Conservation (phyloP, 2,113 vertebrate species). For the Coptodon bakossiorum region DNA sequence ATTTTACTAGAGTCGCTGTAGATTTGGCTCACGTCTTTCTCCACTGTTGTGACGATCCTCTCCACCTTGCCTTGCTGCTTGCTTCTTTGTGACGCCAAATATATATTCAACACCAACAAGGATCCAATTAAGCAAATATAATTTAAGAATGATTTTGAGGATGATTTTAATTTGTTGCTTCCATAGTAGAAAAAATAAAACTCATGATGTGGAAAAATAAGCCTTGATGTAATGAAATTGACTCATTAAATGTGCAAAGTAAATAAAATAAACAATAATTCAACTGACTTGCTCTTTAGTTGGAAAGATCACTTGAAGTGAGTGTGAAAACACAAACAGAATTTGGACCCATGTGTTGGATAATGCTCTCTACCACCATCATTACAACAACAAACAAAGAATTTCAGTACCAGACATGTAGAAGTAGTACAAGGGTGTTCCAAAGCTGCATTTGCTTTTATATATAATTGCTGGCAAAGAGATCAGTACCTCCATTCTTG, state of each 20-base stretch:
- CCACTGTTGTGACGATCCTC: background rate
- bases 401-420: background rate
- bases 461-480: background rate
- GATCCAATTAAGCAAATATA: background rate
- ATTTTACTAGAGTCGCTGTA: background rate
- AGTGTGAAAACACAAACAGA: background rate
- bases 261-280: background rate
- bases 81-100: background rate
- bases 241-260: background rate
- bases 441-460: background rate
- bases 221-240: fast-evolving
- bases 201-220: background rate
- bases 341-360: background rate
- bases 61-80: background rate
- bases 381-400: background rate
- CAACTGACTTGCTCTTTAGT: background rate
- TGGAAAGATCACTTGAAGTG: background rate
- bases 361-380: background rate
- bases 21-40: background rate
- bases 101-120: background rate
- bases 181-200: background rate
- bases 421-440: background rate
- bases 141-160: background rate
- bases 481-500: background rate
- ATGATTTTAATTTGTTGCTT: background rate